These are phyloP conservation scores for Triplophysa tibetana DNA, from an alignment of 2,113 vertebrate species.

Conservation along the genomic window DNA sequence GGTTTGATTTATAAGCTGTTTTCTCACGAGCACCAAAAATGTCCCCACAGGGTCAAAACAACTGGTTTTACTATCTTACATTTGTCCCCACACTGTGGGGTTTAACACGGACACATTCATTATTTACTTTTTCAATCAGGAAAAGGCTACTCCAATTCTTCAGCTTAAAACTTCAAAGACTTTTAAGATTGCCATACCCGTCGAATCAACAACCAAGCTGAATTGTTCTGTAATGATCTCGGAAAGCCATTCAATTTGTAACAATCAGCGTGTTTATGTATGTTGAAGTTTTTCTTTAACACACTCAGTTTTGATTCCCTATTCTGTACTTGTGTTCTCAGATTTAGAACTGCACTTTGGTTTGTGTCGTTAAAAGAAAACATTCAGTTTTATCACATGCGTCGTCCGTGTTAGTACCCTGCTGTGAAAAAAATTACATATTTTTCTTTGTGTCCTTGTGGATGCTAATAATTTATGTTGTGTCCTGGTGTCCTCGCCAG, in stretches of 20 bases:
- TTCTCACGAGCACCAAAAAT: too few species aligned
- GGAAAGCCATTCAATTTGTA: neutral
- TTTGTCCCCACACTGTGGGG: too few species aligned
- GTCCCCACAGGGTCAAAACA: too few species aligned
- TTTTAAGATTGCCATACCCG: neutral
- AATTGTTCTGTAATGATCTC: slow-evolving; percentile 2
- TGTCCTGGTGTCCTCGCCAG: neutral
- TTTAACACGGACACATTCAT: slow-evolving; percentile 6
- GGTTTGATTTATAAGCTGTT: too few species aligned
- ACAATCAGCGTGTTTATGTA: neutral
- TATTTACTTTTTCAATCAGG: slow-evolving; percentile 11
- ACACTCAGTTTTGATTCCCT: neutral
- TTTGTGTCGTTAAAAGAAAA: neutral
- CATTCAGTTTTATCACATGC: neutral
- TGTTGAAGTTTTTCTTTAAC: neutral
- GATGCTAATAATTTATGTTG: too few species aligned
- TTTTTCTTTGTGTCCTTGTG: neutral
- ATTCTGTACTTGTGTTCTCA: neutral
- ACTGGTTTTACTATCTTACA: too few species aligned
- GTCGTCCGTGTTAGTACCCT: neutral
- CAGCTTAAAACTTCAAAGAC: slow-evolving; percentile 5
- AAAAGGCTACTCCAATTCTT: slow-evolving; percentile 20
- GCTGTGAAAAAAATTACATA: neutral
- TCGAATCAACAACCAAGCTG: neutral
- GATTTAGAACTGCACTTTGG: slow-evolving; percentile 2